Percentiles rank a stretch among this genome's conserved stretches.
Evolutionary conservation across 2,888 invertebrate genomes (phyloP).

Genomic region (Hofmannophila pseudospretella): DNA sequence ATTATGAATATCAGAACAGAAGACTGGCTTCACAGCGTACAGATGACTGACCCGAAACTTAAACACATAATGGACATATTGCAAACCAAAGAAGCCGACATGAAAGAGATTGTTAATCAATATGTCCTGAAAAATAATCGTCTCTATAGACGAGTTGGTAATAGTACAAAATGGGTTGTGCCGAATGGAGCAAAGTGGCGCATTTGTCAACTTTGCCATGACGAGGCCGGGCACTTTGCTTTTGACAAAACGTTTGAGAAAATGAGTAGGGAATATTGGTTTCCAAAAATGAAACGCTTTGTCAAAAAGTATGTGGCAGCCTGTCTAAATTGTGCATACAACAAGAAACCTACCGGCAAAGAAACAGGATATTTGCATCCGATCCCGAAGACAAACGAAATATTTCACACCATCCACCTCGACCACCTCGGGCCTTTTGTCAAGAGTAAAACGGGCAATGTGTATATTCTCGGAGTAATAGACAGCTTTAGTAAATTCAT

Average conservation of each 20-base stretch:
- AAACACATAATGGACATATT: slow-evolving; percentile 3
- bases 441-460: slow-evolving; percentile 13
- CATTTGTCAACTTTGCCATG: slow-evolving; percentile 14
- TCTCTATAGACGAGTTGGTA: background rate
- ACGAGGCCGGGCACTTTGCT: slow-evolving; percentile 14
- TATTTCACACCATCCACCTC: slow-evolving; percentile 14
- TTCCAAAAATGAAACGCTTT: slow-evolving; percentile 16
- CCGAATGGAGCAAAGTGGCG: slow-evolving; percentile 19
- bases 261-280: slow-evolving; percentile 15
- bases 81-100: background rate
- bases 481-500: slow-evolving; percentile 19
- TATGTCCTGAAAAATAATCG: background rate
- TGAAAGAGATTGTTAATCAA: slow-evolving; percentile 3
- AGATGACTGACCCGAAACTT: slow-evolving; percentile 5
- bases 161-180: slow-evolving; percentile 14
- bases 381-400: slow-evolving; percentile 9
- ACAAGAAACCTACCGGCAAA: slow-evolving; percentile 10
- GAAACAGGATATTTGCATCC: slow-evolving; percentile 9
- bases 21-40: slow-evolving; percentile 6
- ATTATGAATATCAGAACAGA: slow-evolving; percentile 1
- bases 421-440: slow-evolving; percentile 18
- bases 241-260: slow-evolving; percentile 16
- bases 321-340: slow-evolving; percentile 14
- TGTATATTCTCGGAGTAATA: slow-evolving; percentile 6
- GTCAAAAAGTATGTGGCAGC: slow-evolving; percentile 16